Percentiles rank a stretch among this genome's conserved stretches.
These are phyloP conservation scores for Polypterus senegalus DNA, from an alignment of 2,113 vertebrate species.

Conservation along the genomic window DNA sequence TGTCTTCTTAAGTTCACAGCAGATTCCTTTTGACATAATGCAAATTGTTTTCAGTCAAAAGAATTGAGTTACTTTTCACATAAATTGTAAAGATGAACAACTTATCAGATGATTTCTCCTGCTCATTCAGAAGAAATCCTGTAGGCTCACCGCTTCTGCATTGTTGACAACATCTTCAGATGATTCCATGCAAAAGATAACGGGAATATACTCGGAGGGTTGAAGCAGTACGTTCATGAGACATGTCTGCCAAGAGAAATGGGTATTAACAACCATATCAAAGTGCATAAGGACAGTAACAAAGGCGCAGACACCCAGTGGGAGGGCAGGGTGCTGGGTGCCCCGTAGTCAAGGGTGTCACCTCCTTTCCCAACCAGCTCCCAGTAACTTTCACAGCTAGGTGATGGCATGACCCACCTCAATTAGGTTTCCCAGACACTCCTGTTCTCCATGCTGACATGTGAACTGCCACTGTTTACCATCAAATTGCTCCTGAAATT, in stretches of 20 bases:
- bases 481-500: constrained; percentile 53
- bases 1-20: too few species aligned
- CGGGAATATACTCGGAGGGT: constrained; percentile 3
- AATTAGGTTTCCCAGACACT: constrained; percentile 82
- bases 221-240: constrained; percentile 40
- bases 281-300: background rate
- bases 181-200: constrained; percentile 74
- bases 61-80: too few species aligned
- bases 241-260: constrained; percentile 51
- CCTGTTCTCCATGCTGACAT: constrained; percentile 76
- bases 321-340: too few species aligned
- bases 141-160: constrained; percentile 46
- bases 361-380: background rate
- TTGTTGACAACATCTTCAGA: constrained; percentile 41
- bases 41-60: too few species aligned
- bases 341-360: too few species aligned
- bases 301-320: background rate
- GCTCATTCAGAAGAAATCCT: too few species aligned
- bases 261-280: background rate
- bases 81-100: too few species aligned
- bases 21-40: too few species aligned
- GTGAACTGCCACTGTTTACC: constrained; percentile 48
- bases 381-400: background rate
- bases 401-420: constrained; percentile 52
- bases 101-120: too few species aligned